These are phyloP conservation scores for Rhopilema esculentum DNA, from an alignment of 30 jellyfish, hydroid and myxozoan species.

Conservation along the genomic window DNA sequence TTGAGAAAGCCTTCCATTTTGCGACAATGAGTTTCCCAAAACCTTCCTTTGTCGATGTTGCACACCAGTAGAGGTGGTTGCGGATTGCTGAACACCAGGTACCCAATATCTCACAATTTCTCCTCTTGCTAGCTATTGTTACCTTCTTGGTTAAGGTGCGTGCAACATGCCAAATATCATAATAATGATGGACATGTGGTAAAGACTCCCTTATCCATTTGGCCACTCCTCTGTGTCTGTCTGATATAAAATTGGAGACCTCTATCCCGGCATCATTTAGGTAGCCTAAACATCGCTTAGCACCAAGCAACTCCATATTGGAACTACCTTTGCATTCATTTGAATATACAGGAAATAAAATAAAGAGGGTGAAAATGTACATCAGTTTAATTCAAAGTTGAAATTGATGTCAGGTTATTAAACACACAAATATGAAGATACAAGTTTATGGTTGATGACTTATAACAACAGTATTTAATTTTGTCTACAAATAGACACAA, in stretches of 20 bases:
- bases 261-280: slow-evolving; percentile 12
- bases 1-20: no score
- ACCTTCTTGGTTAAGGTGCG: slow-evolving; percentile 17
- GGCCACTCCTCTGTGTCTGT: slow-evolving; percentile 36
- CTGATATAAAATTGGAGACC: slow-evolving; percentile 20
- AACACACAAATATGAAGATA: no score
- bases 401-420: no score
- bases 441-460: no score
- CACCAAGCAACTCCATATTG: slow-evolving; percentile 46
- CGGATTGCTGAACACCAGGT: background rate
- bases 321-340: no score
- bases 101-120: slow-evolving; percentile 1
- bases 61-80: slow-evolving; percentile 24
- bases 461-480: no score
- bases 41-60: slow-evolving; percentile 11
- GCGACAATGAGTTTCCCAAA: slow-evolving; percentile 14
- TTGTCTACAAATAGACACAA: no score
- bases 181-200: slow-evolving; percentile 2
- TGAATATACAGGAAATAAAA: no score
- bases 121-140: background rate
- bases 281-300: slow-evolving; percentile 10
- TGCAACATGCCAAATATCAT: slow-evolving; percentile 65
- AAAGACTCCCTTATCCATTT: slow-evolving; percentile 20
- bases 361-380: no score
- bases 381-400: no score